Base-by-base conservation (phyloP, 2,113 vertebrate species). In the Gallinago paraguaiae region DNA sequence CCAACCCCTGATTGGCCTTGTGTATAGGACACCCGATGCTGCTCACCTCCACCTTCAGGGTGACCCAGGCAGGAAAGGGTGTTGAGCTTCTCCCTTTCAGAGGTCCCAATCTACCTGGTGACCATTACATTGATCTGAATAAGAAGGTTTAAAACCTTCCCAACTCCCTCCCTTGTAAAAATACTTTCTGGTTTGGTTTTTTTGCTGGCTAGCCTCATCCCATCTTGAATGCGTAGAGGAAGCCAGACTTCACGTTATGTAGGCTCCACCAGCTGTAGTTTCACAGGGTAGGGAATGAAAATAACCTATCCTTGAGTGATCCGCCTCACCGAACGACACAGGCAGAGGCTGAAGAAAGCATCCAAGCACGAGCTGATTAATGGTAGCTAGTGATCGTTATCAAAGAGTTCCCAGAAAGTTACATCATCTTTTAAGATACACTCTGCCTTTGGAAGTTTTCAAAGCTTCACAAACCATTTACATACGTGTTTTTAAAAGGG, bases 11-110 rank as follows among this genome's bases (percentile, higher is more conserved):
- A 41, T 3, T 18, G 69, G 77, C 53, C 35, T 76, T 15, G 4
- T 0, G 2, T 35, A 30, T 5, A 22, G 39, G 61, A 77, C 33
- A 71, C 31, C 39, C 37, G 30, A 27, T 0, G 0, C 45, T 71
- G 63, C 18, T 25, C 57, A 79, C 11, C 51, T 78, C 53, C 35
- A 48, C 13, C 39, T 50, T 39, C 25, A 35, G 35, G 46, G 16
- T 13, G 46, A 76, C 11, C 27, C 48, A 53, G 56, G 27, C 15
- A 46, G 24, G 23, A 75, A 35, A 23, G 35, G 82, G 45, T 0
- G 5, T 3, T 46, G 30, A 27, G n/a, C 30, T 90, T 70, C 43
- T 68, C 33, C 48, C 37, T 79, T 46, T 43, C 64, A 45, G 56
- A 68, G 46, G 35, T 25, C 33, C 13, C 63, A 90, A 33, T 23